Evolutionary conservation across 2,888 invertebrate species (phyloP).

Genomic region (Sicus ferrugineus): DNA sequence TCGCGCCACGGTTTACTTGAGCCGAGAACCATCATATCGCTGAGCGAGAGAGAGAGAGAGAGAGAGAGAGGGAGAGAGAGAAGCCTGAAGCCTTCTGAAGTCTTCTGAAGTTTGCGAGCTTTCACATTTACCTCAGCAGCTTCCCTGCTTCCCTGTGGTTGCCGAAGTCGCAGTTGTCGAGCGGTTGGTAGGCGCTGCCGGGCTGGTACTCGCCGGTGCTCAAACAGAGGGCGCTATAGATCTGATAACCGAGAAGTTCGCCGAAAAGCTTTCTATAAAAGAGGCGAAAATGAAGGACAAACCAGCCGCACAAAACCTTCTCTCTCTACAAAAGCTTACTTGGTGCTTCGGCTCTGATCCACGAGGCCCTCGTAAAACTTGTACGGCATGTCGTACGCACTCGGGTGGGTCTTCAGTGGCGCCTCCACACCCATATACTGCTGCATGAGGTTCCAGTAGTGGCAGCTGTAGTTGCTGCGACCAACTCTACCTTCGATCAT

Average conservation of each 20-base stretch:
- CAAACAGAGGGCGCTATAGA: conserved; percentile 73
- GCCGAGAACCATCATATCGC: conserved; percentile 67
- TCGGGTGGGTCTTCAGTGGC: conserved; percentile 68
- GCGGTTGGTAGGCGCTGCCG: conserved; percentile 57
- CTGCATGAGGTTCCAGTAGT: conserved; percentile 71
- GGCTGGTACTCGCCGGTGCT: conserved; percentile 68
- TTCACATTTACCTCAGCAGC: conserved; percentile 51
- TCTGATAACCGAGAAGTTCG: conserved; percentile 72
- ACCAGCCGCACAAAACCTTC: too few relatives aligned
- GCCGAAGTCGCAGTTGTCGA: conserved; percentile 76
- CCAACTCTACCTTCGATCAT: conserved; percentile 67
- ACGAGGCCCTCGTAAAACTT: conserved; percentile 69
- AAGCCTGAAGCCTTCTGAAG: too few relatives aligned
- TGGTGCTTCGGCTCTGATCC: conserved; percentile 49
- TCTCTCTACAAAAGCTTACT: too few relatives aligned
- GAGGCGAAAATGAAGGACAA: not conserved
- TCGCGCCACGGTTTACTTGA: conserved; percentile 70
- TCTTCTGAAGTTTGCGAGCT: not conserved
- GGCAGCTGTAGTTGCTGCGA: conserved; percentile 69
- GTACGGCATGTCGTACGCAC: conserved; percentile 76
- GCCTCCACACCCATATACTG: conserved; percentile 71
- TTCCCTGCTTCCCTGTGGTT: conserved; percentile 71
- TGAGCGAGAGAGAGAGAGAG: too few relatives aligned
- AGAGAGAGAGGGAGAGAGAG: not conserved
- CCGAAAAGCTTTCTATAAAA: conserved; percentile 74